Percentiles rank a stretch among this genome's conserved stretches.
Evolutionary conservation across 2,113 vertebrate genomes (phyloP).

Genomic region (Boulengeromyrus knoepffleri): DNA sequence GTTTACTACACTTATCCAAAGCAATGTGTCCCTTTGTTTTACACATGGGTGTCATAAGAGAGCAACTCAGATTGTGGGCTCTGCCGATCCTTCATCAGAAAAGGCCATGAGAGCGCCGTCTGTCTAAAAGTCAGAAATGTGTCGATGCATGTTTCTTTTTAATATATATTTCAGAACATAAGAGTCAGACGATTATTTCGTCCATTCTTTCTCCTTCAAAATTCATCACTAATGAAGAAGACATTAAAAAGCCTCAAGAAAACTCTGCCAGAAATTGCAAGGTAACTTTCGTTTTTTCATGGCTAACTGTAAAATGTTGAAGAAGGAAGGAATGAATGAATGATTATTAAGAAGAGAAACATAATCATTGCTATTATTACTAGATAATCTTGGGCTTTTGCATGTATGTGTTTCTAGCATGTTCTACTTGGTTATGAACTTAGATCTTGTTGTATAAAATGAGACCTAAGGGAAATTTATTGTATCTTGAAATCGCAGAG

Average conservation of each 20-base stretch:
- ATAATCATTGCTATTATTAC: not conserved
- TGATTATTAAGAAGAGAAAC: not conserved
- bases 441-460: not conserved
- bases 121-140: not conserved
- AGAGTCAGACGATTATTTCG: constrained; percentile 78
- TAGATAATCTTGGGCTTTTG: not conserved
- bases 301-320: constrained; percentile 35
- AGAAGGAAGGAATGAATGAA: not conserved
- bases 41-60: not conserved
- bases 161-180: constrained; percentile 54
- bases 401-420: not conserved
- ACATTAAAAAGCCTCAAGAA: constrained; percentile 86
- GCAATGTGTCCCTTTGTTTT: not conserved
- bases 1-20: not conserved
- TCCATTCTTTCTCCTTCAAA: constrained; percentile 92
- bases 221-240: constrained; percentile 98
- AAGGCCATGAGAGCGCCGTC: not conserved
- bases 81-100: not conserved
- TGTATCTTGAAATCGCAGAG: not conserved
- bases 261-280: constrained; percentile 86
- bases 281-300: constrained; percentile 63
- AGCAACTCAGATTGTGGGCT: not conserved
- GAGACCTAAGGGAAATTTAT: not conserved
- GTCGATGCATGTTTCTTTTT: not conserved
- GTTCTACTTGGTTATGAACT: not conserved